Percentiles rank a stretch among this genome's conserved stretches.
phyloP scores from a whole-genome alignment of 2,797 vertebrate genomes.

The Galagoides demidoff region DNA sequence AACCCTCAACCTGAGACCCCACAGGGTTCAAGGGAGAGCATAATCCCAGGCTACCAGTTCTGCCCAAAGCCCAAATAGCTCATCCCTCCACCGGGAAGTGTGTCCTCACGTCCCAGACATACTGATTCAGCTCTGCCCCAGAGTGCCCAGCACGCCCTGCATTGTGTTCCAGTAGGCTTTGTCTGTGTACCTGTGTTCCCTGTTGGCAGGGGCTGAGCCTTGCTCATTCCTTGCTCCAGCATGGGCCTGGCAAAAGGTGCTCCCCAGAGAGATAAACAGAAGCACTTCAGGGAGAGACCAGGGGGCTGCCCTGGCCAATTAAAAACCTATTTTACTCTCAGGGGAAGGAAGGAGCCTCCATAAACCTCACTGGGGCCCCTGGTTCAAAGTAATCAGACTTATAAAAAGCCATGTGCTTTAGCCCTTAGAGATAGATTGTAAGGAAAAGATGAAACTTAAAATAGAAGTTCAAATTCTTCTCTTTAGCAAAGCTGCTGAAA shows the following conservation, averaged over 20 bases:
- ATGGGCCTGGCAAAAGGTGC: background rate
- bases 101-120: background rate
- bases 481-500: background rate
- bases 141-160: background rate
- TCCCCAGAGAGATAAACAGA: background rate
- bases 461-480: background rate
- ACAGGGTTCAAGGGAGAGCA: background rate
- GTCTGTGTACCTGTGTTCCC: background rate
- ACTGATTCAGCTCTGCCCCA: background rate
- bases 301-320: background rate
- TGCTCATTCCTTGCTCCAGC: background rate
- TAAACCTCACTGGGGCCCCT: slow-evolving; percentile 22
- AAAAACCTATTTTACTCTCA: slow-evolving; percentile 19
- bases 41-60: background rate
- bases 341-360: background rate
- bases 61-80: background rate
- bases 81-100: background rate
- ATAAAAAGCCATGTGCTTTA: background rate
- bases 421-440: background rate
- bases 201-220: background rate
- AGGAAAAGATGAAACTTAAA: slow-evolving; percentile 45
- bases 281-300: background rate
- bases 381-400: slow-evolving; percentile 14
- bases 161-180: background rate
- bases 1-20: background rate